Conservation (phyloP, 1,140 invertebrate species). For the Pogonus chalceus region DNA sequence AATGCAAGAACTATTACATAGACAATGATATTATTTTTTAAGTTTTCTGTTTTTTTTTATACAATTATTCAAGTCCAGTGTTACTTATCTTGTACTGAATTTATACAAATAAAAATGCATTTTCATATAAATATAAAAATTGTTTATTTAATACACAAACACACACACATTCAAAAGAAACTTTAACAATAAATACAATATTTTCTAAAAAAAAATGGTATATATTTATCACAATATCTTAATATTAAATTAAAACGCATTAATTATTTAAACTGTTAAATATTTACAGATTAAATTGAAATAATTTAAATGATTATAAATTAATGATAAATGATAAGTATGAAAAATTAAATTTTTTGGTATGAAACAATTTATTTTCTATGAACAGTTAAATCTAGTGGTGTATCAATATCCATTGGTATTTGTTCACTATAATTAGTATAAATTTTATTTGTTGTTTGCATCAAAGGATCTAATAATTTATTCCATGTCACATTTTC, state of each 20-base stretch:
- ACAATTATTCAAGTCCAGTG: background rate
- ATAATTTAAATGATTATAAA: too few species aligned
- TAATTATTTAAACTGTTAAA: too few species aligned
- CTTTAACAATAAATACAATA: too few species aligned
- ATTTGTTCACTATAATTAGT: slow-evolving; percentile 13
- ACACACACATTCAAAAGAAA: too few species aligned
- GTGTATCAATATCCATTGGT: slow-evolving; percentile 21
- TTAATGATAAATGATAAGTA: too few species aligned
- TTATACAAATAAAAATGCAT: background rate
- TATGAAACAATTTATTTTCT: slow-evolving; percentile 3
- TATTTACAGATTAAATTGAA: too few species aligned
- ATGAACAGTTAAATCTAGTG: slow-evolving; percentile 22
- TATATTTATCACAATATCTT: too few species aligned
- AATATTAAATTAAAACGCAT: too few species aligned
- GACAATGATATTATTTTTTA: background rate
- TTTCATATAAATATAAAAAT: too few species aligned
- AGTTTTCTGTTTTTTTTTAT: background rate
- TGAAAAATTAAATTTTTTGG: too few species aligned
- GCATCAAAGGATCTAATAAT: background rate
- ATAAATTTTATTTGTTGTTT: slow-evolving; percentile 7
- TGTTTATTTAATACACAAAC: too few species aligned
- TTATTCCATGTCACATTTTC: slow-evolving; percentile 16
- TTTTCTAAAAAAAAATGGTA: too few species aligned
- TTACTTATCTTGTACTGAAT: background rate
- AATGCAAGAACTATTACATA: slow-evolving; percentile 34